Evolutionary conservation across 1,140 invertebrate species (phyloP).

Genomic region (Aethina tumida): DNA sequence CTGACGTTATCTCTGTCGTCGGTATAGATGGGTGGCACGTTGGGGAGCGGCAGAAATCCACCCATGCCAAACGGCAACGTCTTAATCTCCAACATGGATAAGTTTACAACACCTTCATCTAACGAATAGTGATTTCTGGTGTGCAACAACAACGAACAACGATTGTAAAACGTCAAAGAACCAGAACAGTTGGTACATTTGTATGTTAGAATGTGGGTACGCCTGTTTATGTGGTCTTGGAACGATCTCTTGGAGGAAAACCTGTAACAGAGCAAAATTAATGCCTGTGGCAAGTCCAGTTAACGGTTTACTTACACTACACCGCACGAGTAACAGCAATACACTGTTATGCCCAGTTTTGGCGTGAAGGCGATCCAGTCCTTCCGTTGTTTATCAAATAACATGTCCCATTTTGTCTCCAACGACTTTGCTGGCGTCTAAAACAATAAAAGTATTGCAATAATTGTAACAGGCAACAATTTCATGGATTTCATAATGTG

Average conservation of each 20-base stretch:
- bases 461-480: too few relatives aligned
- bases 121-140: slow-evolving; percentile 23
- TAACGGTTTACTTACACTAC: slow-evolving; percentile 21
- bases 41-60: slow-evolving; percentile 22
- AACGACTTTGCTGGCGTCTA: slow-evolving; percentile 14
- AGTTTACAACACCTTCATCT: slow-evolving; percentile 21
- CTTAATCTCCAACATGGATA: slow-evolving; percentile 22
- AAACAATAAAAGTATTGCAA: too few relatives aligned
- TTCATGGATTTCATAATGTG: too few relatives aligned
- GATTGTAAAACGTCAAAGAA: slow-evolving; percentile 26
- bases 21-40: slow-evolving; percentile 24
- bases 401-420: slow-evolving; percentile 23
- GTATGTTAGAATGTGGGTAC: slow-evolving; percentile 22
- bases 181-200: slow-evolving; percentile 24
- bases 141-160: slow-evolving; percentile 30
- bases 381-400: slow-evolving; percentile 22
- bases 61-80: slow-evolving; percentile 21
- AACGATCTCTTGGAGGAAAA: slow-evolving; percentile 28
- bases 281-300: too few relatives aligned
- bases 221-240: slow-evolving; percentile 27
- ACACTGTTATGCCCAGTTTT: slow-evolving; percentile 24
- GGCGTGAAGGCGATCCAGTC: slow-evolving; percentile 30
- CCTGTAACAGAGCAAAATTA: slow-evolving; percentile 16
- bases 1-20: slow-evolving; percentile 21
- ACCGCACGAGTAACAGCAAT: slow-evolving; percentile 29